Percentiles rank a stretch among this genome's conserved stretches.
Evolutionary conservation across 2,888 invertebrate genomes (phyloP).

Genomic region (Spialia ferax): DNA sequence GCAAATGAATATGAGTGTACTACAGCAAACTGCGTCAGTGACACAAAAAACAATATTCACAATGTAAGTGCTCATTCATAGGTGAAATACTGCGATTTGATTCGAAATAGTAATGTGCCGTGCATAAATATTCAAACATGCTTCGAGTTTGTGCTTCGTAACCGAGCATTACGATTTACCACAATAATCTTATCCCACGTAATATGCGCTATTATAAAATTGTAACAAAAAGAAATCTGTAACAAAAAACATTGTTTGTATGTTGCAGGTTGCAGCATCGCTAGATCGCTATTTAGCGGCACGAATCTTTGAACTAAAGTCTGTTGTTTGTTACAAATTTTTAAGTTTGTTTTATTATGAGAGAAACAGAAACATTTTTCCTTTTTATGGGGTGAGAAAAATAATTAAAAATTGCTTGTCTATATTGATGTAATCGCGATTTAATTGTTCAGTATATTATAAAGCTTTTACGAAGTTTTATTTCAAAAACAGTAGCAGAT

Average conservation of each 20-base stretch:
- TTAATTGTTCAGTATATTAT: too few species aligned
- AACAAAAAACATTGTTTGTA: too few species aligned
- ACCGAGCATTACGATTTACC: conserved; percentile 14
- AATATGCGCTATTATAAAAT: conserved; percentile 12
- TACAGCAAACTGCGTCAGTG: neutral
- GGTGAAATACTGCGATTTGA: conserved; percentile 11
- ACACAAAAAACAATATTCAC: neutral
- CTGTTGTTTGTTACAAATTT: too few species aligned
- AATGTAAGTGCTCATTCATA: neutral
- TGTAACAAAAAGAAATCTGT: neutral
- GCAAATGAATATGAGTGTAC: too few species aligned
- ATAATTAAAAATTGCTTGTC: too few species aligned
- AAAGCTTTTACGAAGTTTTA: too few species aligned
- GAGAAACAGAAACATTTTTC: too few species aligned
- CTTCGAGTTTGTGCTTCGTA: conserved; percentile 4
- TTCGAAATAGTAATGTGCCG: conserved; percentile 8
- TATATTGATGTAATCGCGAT: too few species aligned
- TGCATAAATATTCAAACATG: conserved; percentile 21
- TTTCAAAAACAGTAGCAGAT: too few species aligned
- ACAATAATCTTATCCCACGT: conserved; percentile 10
- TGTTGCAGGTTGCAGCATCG: neutral
- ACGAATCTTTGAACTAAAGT: neutral
- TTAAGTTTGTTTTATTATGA: too few species aligned
- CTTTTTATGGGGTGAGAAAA: too few species aligned
- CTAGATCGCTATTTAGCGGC: neutral